Base-by-base conservation (phyloP, 2,888 invertebrate species). In the Elmis aenea region DNA sequence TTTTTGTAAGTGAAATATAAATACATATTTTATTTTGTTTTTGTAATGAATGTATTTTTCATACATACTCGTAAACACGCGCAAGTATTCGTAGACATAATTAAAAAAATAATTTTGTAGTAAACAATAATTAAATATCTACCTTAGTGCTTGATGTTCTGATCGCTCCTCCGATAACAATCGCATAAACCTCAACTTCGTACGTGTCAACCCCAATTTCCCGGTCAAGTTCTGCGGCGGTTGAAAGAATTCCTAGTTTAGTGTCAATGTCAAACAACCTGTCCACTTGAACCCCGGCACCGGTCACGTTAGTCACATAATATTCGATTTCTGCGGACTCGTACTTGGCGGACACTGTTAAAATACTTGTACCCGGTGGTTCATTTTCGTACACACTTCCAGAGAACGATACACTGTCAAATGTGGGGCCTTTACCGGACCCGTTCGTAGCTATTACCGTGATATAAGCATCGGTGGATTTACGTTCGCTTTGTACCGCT, bases 201-300 rank as follows among this genome's bases (percentile, higher is more conserved):
- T 90, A 92, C 52, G 76, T 77, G 59, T 83, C 85, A 39, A 85
- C 78, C 16, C 88, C 90, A 47, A 82, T 77, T 67, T 92, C 92
- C 36, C 90, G 76, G 69, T 92, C 91, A 65, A 91, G 71, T 45
- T 83, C 77, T 25, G 80, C 82, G 9, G 89, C 87, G 9, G 91
- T 91, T 25, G 88, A 87, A 51, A 96, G 71, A 56, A 90, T 85
- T 26, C 95, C 95, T 59, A 87, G 73, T 51, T 85, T 84, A 12
- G 86, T 79, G 70, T 95, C 92, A 59, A 96, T 85, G 61, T 89
- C 89, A 66, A 96, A 96, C 56, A 91, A 74, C 59, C 89, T 79
- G 71, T 91, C 89, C 61, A 88, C 87, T 71, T 87, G 85, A 51
- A 73, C 75, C 44, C 83, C 83, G 49, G 67, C 70, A 62, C 78